Base-by-base conservation (phyloP, 1,140 invertebrate genomes). In the Lycorma delicatula region DNA sequence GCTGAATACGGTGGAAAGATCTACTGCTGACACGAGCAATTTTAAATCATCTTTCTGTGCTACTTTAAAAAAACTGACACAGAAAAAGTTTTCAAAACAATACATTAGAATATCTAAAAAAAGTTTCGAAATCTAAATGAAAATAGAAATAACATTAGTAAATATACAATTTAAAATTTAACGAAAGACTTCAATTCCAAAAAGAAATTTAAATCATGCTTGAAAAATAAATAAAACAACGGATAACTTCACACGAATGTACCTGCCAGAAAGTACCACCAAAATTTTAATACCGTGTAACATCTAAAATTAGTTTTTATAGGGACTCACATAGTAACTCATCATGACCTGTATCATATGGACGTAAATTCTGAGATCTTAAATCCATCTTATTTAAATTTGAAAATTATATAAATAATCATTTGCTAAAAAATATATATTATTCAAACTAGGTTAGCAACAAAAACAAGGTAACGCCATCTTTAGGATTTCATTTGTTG, bases 261-360 rank as follows among this genome's bases (percentile, higher is more conserved):
- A 38, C 20, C 12, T 38, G 18, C 16, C 28, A 4, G 34, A 38
- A 23, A 9, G 5, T 18, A 22, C 34, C 3, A 38, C 29, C 22
- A 16, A 13, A 2, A 16, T 6, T 26, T 38, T 22, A 31, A 4
- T 23, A 22, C 4, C 9, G 11, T 25, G 11, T 22, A 9, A 9
- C 3, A 26, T 9, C 3, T 9, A 49, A 27, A 25, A 26, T 26
- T 2, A 34, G n/a, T n/a, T n/a, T n/a, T n/a, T n/a, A n/a, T n/a
- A 34, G 16, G 9, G 7, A 54, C 56, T 57, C 25, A 57, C 56
- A 50, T 27, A 57, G 27, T 2, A 57, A 38, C 47, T 57, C 56
- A 41, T 57, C 56, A 13, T 44, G 41, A 22, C 46, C 47, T 1
- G 47, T 49, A 25, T 57, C 56, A 48, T 50, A 57, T 2, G 47